A percentile compares a stretch with the other conserved stretches of the same genome.
Evolutionary conservation across 2,797 vertebrate genomes (phyloP).

Genomic region (Ibycter americanus): DNA sequence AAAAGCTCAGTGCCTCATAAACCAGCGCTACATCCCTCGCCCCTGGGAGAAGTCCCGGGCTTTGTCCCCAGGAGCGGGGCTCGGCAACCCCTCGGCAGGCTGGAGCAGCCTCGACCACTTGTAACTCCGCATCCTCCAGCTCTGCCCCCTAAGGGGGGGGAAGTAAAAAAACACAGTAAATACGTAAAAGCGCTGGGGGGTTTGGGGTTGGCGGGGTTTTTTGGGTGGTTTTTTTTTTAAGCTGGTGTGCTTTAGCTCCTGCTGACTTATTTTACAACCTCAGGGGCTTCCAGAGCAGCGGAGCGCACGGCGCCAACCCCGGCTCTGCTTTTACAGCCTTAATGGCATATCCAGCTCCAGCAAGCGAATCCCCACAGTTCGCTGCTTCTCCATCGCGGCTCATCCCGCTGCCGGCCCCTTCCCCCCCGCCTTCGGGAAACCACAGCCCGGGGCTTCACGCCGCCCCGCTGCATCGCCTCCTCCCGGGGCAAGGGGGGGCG

Average conservation of each 20-base stretch:
- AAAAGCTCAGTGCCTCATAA: background rate
- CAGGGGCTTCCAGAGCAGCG: background rate
- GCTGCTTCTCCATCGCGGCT: background rate
- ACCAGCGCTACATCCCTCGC: background rate
- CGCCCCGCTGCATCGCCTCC: background rate
- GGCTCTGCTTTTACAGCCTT: background rate
- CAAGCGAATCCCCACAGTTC: background rate
- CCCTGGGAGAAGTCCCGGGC: background rate
- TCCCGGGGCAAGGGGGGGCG: too few relatives aligned
- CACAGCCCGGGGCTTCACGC: too few relatives aligned
- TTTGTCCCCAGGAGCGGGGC: background rate
- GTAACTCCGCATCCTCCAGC: background rate
- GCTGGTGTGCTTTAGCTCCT: background rate
- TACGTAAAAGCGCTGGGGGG: background rate
- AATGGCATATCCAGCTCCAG: background rate
- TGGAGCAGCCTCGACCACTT: background rate
- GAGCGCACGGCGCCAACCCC: background rate
- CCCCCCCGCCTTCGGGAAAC: rapidly evolving
- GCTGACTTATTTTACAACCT: background rate
- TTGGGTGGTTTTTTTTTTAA: background rate
- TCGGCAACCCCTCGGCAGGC: background rate
- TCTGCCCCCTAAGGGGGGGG: background rate
- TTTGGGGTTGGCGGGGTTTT: background rate
- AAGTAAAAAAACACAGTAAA: background rate
- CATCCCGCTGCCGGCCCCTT: background rate